These are phyloP conservation scores for Dicranocentrus wangi DNA, from an alignment of 2,888 invertebrate genomes.

Conservation along the genomic window DNA sequence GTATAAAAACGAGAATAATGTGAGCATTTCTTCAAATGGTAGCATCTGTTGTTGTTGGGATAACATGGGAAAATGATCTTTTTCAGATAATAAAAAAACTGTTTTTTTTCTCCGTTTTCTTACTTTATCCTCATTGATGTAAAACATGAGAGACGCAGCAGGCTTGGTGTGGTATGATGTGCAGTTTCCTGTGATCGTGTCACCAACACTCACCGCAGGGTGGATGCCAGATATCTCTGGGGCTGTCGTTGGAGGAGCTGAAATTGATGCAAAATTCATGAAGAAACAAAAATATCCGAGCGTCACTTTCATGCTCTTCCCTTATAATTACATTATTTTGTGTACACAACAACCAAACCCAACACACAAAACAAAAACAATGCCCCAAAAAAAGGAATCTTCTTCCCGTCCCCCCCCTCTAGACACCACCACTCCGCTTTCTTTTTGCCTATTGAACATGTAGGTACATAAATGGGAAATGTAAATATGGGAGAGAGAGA, in stretches of 20 bases:
- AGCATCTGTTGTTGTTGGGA: conserved; percentile 55
- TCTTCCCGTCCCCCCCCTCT: too few species aligned
- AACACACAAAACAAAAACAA: conserved; percentile 1
- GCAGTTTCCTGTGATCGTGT: conserved; percentile 84
- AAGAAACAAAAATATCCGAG: conserved; percentile 41
- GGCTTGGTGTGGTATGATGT: conserved; percentile 86
- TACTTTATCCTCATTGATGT: conserved; percentile 80
- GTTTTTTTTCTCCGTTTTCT: conserved; percentile 37
- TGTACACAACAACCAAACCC: background rate
- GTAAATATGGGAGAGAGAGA: conserved; percentile 1
- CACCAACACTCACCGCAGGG: conserved; percentile 79
- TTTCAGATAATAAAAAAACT: conserved; percentile 49
- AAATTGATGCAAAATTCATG: conserved; percentile 64
- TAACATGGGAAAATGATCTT: conserved; percentile 39
- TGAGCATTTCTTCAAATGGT: conserved; percentile 13
- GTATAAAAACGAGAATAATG: background rate
- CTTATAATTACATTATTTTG: conserved; percentile 46
- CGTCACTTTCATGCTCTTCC: conserved; percentile 38
- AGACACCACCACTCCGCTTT: too few species aligned
- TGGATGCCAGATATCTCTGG: conserved; percentile 70
- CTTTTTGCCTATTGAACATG: too few species aligned
- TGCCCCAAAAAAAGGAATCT: background rate
- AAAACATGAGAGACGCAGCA: conserved; percentile 84
- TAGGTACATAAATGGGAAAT: background rate
- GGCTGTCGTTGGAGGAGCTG: conserved; percentile 70